These are phyloP conservation scores for Drosophila pseudoananassae DNA, from an alignment of 1,140 invertebrate species.

Conservation along the genomic window DNA sequence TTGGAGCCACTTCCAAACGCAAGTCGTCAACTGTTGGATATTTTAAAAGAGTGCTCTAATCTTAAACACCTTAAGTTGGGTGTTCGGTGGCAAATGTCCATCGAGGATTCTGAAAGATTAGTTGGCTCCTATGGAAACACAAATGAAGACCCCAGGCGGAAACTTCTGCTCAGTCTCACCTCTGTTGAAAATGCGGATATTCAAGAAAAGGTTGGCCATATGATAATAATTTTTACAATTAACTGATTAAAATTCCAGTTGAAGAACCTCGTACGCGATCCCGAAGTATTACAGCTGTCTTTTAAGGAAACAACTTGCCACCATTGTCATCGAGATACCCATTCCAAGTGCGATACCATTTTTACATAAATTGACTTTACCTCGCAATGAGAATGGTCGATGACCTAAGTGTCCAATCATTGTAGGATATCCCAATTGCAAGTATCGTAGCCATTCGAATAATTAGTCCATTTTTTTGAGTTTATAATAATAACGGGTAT, in stretches of 20 bases:
- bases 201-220: slow-evolving; percentile 20
- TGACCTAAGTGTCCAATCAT: slow-evolving; percentile 54
- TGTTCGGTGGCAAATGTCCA: slow-evolving; percentile 20
- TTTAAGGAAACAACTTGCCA: slow-evolving; percentile 30
- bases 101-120: slow-evolving; percentile 20
- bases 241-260: slow-evolving; percentile 15
- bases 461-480: slow-evolving; percentile 25
- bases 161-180: slow-evolving; percentile 32
- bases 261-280: slow-evolving; percentile 4
- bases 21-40: slow-evolving; percentile 14
- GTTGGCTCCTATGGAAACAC: not conserved
- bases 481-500: slow-evolving; percentile 47
- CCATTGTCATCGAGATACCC: slow-evolving; percentile 46
- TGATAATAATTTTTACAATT: too few relatives aligned
- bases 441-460: slow-evolving; percentile 24
- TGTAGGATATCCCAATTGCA: slow-evolving; percentile 44
- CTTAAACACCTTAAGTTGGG: slow-evolving; percentile 54
- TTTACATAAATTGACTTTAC: too few relatives aligned
- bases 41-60: slow-evolving; percentile 33
- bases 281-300: slow-evolving; percentile 3
- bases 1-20: not conserved
- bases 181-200: not conserved
- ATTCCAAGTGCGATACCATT: too few relatives aligned
- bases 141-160: not conserved
- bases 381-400: slow-evolving; percentile 68